Percentiles rank a stretch among this genome's conserved stretches.
Evolutionary conservation across 2,888 invertebrate species (phyloP).

Genomic region (Conus canariensis): DNA sequence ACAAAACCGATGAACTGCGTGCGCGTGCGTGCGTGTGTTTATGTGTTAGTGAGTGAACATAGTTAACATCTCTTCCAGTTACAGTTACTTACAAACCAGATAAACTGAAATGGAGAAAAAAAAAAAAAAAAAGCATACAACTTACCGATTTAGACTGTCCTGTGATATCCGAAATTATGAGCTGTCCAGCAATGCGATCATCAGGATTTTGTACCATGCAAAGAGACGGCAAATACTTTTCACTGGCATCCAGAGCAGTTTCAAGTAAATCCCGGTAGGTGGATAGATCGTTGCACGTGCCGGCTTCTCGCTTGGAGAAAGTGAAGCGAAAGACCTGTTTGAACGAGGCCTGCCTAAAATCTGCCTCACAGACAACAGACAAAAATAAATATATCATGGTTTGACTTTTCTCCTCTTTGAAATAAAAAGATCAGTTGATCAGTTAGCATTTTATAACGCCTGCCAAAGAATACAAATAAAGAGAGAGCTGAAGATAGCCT

Average conservation of each 20-base stretch:
- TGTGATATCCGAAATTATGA: background rate
- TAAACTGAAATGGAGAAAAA: background rate
- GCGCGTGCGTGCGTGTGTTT: too few species aligned
- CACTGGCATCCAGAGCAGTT: background rate
- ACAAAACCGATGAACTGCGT: too few species aligned
- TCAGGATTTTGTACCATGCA: background rate
- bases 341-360: background rate
- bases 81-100: too few species aligned
- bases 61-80: too few species aligned
- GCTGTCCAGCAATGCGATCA: background rate
- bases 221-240: background rate
- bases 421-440: too few species aligned
- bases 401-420: background rate
- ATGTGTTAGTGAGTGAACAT: too few species aligned
- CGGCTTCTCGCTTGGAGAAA: background rate
- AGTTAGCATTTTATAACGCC: too few species aligned
- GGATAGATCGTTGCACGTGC: background rate
- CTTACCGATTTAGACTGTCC: background rate
- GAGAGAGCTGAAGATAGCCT: too few species aligned
- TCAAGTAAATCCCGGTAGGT: background rate
- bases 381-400: background rate
- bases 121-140: background rate
- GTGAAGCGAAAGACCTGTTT: slow-evolving; percentile 13
- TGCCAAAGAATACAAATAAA: too few species aligned
- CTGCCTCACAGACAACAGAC: background rate